Conservation (phyloP, 2,113 vertebrate genomes). For the Deroptyus accipitrinus region DNA sequence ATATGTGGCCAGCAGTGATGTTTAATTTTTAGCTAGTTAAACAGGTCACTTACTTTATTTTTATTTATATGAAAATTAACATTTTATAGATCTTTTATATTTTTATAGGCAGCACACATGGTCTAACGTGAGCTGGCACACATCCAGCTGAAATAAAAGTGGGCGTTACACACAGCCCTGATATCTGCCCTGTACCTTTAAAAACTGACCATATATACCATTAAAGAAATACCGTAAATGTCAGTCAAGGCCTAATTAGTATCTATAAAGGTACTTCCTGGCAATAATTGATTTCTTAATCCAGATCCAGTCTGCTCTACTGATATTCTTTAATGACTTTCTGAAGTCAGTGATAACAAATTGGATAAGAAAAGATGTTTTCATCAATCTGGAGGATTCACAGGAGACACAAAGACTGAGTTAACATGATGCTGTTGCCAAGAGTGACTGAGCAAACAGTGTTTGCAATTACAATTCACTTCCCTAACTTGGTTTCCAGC, state of each 20-base stretch:
- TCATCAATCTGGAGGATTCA: background rate
- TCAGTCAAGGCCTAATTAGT: constrained; percentile 33
- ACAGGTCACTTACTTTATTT: background rate
- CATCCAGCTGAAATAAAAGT: background rate
- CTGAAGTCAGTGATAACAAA: constrained; percentile 57
- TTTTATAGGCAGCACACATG: background rate
- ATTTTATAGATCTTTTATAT: background rate
- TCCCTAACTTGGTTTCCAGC: constrained; percentile 41
- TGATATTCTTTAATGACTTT: constrained; percentile 60
- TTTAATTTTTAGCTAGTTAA: background rate
- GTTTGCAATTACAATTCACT: constrained; percentile 53
- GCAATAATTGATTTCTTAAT: constrained; percentile 60
- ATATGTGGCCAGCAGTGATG: background rate
- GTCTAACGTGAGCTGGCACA: background rate
- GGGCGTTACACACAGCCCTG: background rate
- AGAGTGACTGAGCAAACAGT: constrained; percentile 36
- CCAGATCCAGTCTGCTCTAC: constrained; percentile 23
- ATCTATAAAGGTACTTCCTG: constrained; percentile 31
- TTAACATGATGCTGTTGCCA: constrained; percentile 38
- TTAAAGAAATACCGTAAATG: constrained; percentile 28
- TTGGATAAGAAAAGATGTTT: constrained; percentile 50
- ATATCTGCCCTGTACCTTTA: constrained; percentile 24
- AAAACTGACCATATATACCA: background rate
- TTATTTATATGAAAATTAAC: background rate
- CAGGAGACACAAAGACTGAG: constrained; percentile 33